These are phyloP conservation scores for Tringa solitaria DNA, from an alignment of 2,113 vertebrate species.

Conservation along the genomic window DNA sequence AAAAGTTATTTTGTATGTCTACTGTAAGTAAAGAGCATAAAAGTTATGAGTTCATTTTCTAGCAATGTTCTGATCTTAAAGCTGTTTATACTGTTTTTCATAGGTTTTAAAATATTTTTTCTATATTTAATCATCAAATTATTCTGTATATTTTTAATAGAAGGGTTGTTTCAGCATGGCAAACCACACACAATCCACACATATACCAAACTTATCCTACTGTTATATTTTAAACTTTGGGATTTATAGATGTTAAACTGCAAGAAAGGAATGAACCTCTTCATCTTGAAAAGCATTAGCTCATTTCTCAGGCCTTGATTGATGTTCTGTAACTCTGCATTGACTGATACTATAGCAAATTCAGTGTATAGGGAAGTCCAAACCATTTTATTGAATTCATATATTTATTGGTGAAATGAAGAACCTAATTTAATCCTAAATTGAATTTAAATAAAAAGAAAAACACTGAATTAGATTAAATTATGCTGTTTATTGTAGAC, in stretches of 20 bases:
- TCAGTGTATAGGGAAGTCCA: neutral
- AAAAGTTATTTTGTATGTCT: neutral
- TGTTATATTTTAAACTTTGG: neutral
- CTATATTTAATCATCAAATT: neutral
- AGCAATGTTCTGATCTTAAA: neutral
- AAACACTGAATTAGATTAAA: neutral
- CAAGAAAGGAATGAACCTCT: neutral
- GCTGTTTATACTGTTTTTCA: neutral
- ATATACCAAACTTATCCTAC: neutral
- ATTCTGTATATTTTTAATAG: neutral
- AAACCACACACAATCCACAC: neutral
- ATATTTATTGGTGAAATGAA: neutral
- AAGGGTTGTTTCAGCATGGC: neutral
- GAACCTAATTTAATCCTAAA: slow-evolving; percentile 1
- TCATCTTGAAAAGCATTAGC: neutral
- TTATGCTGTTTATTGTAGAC: neutral
- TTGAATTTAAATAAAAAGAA: neutral
- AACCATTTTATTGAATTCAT: neutral
- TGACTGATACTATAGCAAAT: neutral
- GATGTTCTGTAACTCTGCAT: neutral
- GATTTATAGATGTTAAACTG: neutral
- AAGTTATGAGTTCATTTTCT: neutral
- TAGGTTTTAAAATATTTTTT: neutral
- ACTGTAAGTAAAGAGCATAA: neutral
- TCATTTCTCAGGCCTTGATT: neutral